phyloP scores from a whole-genome alignment of 2,113 vertebrate genomes.

The Agelaius tricolor region DNA sequence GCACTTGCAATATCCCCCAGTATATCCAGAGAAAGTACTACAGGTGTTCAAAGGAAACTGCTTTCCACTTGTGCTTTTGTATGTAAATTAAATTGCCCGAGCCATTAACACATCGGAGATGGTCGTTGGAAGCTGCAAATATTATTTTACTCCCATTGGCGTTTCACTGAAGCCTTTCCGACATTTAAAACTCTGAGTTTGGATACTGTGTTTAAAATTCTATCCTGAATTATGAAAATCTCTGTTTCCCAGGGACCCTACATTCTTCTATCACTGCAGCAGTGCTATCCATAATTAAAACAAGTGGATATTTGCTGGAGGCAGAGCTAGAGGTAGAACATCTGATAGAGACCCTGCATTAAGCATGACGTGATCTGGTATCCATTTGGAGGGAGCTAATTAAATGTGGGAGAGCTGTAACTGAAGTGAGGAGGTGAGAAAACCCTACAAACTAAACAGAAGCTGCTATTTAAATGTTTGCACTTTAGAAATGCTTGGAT shows the following conservation, averaged over 20 bases:
- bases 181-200: background rate
- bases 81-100: constrained; percentile 12
- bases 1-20: background rate
- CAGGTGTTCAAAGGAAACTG: background rate
- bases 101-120: background rate
- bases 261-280: background rate
- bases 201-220: background rate
- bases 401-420: background rate
- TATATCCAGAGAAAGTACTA: background rate
- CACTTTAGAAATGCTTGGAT: background rate
- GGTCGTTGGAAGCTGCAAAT: background rate
- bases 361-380: background rate
- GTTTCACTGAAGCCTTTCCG: background rate
- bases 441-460: background rate
- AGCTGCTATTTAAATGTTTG: background rate
- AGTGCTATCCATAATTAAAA: background rate
- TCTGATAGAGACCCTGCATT: background rate
- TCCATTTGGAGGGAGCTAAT: background rate
- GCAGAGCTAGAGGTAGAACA: background rate
- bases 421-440: background rate
- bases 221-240: background rate
- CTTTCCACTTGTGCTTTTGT: background rate
- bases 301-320: background rate
- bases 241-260: background rate
- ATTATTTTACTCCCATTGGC: background rate